Base-by-base conservation (phyloP, 1,140 invertebrate genomes). In the Chlorops oryzae region DNA sequence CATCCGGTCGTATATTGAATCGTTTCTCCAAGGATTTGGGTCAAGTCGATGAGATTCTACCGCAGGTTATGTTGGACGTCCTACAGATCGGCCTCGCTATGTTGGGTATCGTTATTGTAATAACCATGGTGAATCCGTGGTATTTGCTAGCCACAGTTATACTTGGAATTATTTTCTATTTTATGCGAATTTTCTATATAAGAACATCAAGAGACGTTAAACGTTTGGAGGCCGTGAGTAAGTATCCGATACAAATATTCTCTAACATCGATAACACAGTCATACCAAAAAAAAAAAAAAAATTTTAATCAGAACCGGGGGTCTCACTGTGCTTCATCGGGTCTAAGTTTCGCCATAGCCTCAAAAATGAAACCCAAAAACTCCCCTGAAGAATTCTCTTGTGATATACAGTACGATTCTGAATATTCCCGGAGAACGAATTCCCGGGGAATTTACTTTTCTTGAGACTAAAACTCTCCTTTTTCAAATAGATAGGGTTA, bases 21-120 rank as follows among this genome's bases (percentile, higher is more conserved):
- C 76, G 88, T 49, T 92, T 90, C 73, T 87, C 87, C 0, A 89
- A 90, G 73, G 91, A 95, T 65, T 82, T 92, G 72, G 89, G 88
- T 12, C 81, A 84, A 20, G 82, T 93, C 21, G 92, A 95, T 70
- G 90, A 93, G 65, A 77, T 86, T 13, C 66, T 96, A 25, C 91
- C 93, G 37, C 75, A 78, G 44, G 79, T 81, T 2, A 75, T 88
- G 63, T 81, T 86, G 56, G 88, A 92, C 63, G 80, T 81, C 4
- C 59, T 81, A 43, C 79, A 92, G 79, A 89, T 88, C 59, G 79
- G 81, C 12, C 72, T 91, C 2, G 76, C 79, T 3, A 77, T 89
- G 18, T 47, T 87, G 32, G 88, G 88, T 52, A 86, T 90, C 20
- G 75, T 92, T 32, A 62, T 85, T 1, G 80, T 94, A 2, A 80